A percentile compares a stretch with the other conserved stretches of the same genome.
These are phyloP conservation scores for Lepisosteus oculatus DNA, from an alignment of 2,113 vertebrate species.

Conservation along the genomic window DNA sequence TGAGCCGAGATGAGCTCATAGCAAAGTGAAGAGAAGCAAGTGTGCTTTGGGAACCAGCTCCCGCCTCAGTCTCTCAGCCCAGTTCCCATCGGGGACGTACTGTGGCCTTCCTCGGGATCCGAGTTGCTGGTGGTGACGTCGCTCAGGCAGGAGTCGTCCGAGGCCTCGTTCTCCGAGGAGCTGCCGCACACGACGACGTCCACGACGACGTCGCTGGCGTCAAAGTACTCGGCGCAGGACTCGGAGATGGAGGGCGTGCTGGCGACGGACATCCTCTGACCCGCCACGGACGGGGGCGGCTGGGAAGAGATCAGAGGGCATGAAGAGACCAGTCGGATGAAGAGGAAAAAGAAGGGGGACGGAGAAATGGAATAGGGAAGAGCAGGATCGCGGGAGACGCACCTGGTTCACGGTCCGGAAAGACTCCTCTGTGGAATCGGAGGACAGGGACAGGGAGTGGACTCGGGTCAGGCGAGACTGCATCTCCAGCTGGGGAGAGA, in stretches of 20 bases:
- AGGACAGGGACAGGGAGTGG: conserved; percentile 82
- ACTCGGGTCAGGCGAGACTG: conserved; percentile 73
- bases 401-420: conserved; percentile 87
- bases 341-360: background rate
- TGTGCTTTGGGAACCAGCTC: no score
- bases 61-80: no score
- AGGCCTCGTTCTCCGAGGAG: conserved; percentile 83
- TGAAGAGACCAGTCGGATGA: background rate
- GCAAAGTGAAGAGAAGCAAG: no score
- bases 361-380: background rate
- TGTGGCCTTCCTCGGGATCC: conserved; percentile 67
- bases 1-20: no score
- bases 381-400: conserved; percentile 22
- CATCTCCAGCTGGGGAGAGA: conserved; percentile 60
- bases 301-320: conserved; percentile 19
- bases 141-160: conserved; percentile 80
- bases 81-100: conserved; percentile 31
- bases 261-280: conserved; percentile 58
- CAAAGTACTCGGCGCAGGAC: conserved; percentile 85
- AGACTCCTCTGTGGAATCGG: conserved; percentile 80
- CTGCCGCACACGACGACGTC: no score
- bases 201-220: conserved; percentile 81
- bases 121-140: conserved; percentile 78
- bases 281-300: conserved; percentile 55
- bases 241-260: conserved; percentile 75